phyloP scores from a whole-genome alignment of 2,888 invertebrate species.

The Cryptocephalus moraei region DNA sequence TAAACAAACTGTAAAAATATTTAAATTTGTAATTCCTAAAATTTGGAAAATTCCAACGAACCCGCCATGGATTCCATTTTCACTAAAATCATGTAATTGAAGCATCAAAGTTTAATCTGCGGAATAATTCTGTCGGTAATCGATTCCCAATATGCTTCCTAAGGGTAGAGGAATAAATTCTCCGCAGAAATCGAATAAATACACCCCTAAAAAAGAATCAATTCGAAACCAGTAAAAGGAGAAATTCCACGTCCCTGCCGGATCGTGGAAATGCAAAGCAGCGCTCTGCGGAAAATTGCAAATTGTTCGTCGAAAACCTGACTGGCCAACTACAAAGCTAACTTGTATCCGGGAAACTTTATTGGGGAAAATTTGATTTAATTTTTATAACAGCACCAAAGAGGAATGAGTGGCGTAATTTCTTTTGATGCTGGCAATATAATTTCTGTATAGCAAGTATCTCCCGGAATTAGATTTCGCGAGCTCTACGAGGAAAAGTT shows the following conservation, averaged over 20 bases:
- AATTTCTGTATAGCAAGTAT: constrained; percentile 38
- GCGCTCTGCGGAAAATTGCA: constrained; percentile 5
- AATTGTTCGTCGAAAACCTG: constrained; percentile 18
- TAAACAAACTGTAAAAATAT: too few species aligned
- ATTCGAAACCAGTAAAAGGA: not conserved
- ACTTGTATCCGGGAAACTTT: constrained; percentile 40
- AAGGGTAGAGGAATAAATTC: too few species aligned
- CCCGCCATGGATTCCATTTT: too few species aligned
- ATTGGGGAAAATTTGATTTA: constrained; percentile 41
- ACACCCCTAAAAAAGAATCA: too few species aligned
- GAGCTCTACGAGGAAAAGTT: constrained; percentile 26
- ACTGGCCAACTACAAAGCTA: constrained; percentile 29
- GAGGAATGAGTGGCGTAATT: constrained; percentile 40
- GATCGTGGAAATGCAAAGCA: not conserved
- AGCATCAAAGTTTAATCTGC: too few species aligned
- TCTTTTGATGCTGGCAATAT: constrained; percentile 40
- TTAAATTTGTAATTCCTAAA: too few species aligned
- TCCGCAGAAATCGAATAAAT: too few species aligned
- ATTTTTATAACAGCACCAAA: constrained; percentile 39
- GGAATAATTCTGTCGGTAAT: too few species aligned
- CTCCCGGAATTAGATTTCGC: constrained; percentile 30
- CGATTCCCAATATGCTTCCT: too few species aligned
- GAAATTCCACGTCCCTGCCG: not conserved
- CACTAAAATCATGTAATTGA: too few species aligned
- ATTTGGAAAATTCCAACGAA: too few species aligned